phyloP scores from a whole-genome alignment of 2,113 vertebrate genomes.

The Chlorodrepanis virens region DNA sequence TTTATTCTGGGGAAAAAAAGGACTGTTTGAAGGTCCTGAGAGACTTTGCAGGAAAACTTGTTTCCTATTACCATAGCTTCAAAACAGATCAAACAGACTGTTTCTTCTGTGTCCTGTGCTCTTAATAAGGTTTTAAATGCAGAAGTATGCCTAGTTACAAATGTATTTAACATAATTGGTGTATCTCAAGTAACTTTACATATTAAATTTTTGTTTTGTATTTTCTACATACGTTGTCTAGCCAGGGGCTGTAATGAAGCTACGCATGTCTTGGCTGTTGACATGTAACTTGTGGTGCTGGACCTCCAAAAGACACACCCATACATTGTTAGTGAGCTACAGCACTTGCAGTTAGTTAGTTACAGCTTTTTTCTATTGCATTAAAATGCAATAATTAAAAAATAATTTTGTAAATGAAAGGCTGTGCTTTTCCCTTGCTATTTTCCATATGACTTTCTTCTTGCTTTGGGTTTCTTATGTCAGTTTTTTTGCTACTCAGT shows the following conservation, averaged over 20 bases:
- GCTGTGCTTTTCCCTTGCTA: not conserved
- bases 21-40: conserved; percentile 5
- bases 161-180: not conserved
- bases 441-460: not conserved
- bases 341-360: no score
- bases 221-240: not conserved
- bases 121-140: conserved; percentile 27
- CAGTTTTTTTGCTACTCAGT: not conserved
- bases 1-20: conserved; percentile 20
- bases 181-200: not conserved
- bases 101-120: not conserved
- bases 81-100: conserved; percentile 18
- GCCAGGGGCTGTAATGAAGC: not conserved
- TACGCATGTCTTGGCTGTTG: not conserved
- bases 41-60: not conserved
- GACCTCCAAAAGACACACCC: not conserved
- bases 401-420: not conserved
- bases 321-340: accelerated
- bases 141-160: conserved; percentile 5
- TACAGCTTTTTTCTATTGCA: not conserved
- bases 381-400: not conserved
- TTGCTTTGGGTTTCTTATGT: not conserved
- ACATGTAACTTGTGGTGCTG: not conserved
- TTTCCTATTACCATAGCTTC: conserved; percentile 6
- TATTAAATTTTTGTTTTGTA: not conserved